Conservation (phyloP, 2,113 vertebrate genomes). For the Leptosomus discolor region DNA sequence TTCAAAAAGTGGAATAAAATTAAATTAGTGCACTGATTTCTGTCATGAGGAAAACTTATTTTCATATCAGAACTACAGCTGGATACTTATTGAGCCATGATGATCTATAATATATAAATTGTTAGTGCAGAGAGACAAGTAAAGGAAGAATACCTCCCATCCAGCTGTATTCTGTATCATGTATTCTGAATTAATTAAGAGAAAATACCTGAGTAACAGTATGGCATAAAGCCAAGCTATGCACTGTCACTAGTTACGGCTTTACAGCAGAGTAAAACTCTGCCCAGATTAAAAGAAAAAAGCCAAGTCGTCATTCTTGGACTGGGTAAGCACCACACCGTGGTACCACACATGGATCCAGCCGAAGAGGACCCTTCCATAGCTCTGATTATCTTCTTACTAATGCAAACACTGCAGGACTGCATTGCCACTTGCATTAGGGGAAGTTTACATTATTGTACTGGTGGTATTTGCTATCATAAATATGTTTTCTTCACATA, state of each 20-base stretch:
- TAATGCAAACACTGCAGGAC: background rate
- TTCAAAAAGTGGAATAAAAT: constrained; percentile 53
- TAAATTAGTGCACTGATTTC: background rate
- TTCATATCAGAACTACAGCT: constrained; percentile 1
- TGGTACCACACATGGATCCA: background rate
- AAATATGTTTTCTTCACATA: background rate
- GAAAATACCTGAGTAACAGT: background rate
- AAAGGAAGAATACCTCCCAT: background rate
- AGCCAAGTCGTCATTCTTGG: background rate
- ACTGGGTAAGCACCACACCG: background rate
- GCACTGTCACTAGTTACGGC: background rate
- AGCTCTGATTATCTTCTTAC: background rate
- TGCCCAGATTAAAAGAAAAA: background rate
- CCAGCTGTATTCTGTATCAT: background rate
- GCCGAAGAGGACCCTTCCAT: background rate
- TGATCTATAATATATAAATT: background rate
- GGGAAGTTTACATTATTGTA: background rate
- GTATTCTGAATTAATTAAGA: background rate
- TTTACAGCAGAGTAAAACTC: background rate
- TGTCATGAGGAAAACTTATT: constrained; percentile 5
- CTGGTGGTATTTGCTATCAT: background rate
- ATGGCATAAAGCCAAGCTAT: background rate
- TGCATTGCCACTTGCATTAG: background rate
- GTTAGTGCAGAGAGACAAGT: background rate
- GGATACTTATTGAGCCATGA: background rate